Evolutionary conservation across 2,797 vertebrate species (phyloP).

Genomic region (Orestias chungarensis): DNA sequence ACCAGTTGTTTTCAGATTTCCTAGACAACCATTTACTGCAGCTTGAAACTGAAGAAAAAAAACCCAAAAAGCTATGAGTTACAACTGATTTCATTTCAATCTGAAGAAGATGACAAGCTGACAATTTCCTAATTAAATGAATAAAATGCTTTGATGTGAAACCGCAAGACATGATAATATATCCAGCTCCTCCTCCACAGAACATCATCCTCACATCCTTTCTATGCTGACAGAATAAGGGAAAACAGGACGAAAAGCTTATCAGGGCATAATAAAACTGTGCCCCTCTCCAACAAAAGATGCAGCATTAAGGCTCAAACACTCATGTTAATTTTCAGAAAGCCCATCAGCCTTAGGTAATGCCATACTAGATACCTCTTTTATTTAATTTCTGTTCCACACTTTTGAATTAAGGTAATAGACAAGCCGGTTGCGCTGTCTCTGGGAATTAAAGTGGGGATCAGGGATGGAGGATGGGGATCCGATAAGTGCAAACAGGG

Average conservation of each 20-base stretch:
- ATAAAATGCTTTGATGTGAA: constrained; percentile 26
- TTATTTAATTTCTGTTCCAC: constrained; percentile 52
- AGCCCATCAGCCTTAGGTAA: constrained; percentile 41
- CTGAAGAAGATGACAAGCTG: constrained; percentile 13
- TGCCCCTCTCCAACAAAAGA: constrained; percentile 16
- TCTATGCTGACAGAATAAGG: constrained; percentile 15
- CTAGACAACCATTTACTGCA: constrained; percentile 14
- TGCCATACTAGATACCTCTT: constrained; percentile 46
- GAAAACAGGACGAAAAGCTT: constrained; percentile 25
- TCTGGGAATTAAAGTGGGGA: constrained; percentile 53
- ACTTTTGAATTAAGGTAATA: constrained; percentile 66
- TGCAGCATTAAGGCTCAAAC: constrained; percentile 21
- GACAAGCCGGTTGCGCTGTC: constrained; percentile 47
- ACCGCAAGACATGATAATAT: constrained; percentile 11
- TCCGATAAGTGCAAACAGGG: constrained; percentile 42
- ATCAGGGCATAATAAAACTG: constrained; percentile 16
- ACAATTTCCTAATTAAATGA: constrained; percentile 3
- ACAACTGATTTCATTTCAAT: constrained; percentile 32
- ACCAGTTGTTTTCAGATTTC: constrained; percentile 43
- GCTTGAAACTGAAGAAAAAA: constrained; percentile 37
- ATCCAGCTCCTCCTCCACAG: constrained; percentile 20
- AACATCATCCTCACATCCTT: constrained; percentile 9
- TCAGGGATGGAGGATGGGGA: constrained; percentile 23
- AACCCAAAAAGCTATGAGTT: constrained; percentile 22
- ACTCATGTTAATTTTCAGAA: constrained; percentile 48